Percentiles rank a stretch among this genome's conserved stretches.
These are phyloP conservation scores for Plodia interpunctella DNA, from an alignment of 1,140 invertebrate species.

Conservation along the genomic window DNA sequence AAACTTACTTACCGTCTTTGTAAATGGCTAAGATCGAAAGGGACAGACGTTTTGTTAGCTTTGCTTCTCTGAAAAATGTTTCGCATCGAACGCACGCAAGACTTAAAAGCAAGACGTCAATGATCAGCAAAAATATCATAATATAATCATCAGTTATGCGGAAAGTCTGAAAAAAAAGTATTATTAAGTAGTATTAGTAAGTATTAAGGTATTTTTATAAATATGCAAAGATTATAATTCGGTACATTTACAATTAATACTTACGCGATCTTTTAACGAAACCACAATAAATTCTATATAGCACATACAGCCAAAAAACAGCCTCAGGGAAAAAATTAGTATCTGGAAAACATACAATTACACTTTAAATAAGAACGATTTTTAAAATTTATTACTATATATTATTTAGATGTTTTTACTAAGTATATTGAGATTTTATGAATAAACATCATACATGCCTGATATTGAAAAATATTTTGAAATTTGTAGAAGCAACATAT, in stretches of 20 bases:
- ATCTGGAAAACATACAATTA: neutral
- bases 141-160: neutral
- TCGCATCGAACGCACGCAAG: constrained; percentile 34
- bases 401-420: neutral
- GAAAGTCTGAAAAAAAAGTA: neutral
- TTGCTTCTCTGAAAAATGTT: constrained; percentile 36
- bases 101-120: constrained; percentile 23
- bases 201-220: no score
- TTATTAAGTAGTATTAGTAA: no score
- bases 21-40: constrained; percentile 36
- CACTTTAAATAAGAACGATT: neutral
- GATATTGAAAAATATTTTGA: constrained; percentile 32
- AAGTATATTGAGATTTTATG: no score
- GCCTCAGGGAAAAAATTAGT: neutral
- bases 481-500: constrained; percentile 32
- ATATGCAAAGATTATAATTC: neutral
- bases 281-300: neutral
- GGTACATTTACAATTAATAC: neutral
- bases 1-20: constrained; percentile 31
- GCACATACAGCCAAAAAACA: neutral
- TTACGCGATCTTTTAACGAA: neutral
- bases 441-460: constrained; percentile 21
- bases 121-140: constrained; percentile 7
- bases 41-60: constrained; percentile 36
- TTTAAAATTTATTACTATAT: no score